Evolutionary conservation across 2,888 invertebrate species (phyloP), one percentile per base, ranked within the genome.

Genomic region (Zaprionus bogoriensis): DNA sequence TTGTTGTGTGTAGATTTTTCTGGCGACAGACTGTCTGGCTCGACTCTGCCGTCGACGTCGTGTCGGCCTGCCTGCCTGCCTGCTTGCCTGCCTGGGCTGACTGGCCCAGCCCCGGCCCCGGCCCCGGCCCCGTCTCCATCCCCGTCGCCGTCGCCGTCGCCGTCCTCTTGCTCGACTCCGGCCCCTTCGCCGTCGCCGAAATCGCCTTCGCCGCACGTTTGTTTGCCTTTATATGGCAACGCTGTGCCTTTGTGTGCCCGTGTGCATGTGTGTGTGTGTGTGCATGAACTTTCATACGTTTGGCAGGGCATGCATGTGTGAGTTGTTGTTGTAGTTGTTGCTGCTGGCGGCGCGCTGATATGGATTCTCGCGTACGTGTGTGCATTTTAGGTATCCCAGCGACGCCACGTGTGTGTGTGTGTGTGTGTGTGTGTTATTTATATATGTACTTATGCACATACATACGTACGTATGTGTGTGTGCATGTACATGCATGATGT

Each of bases 11-110:
- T 74, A 55, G 74, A 74, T 75, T 75, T 74, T 74, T 66, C 69
- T 75, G 75, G 75, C 75, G 75, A 75, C 75, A 75, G 75, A 75
- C 75, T 75, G 75, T 75, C 75, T 75, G 74, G 74, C 72, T 53
- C 58, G 74, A 68, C 68, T 77, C 48, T 60, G 67, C 36, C 52
- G 28, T 27, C 41, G 55, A 27, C 27, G 27, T 9, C 27, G 27
- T 42, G 59, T 25, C 46, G 32, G 60, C n/a, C 38, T 39, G 78
- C 57, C 76, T 75, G 61, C 64, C n/a, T n/a, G n/a, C n/a, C n/a
- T n/a, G 62, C 58, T 46, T 70, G 32, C 61, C 57, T 64, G 67
- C 69, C 60, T 60, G 63, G 75, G 75, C 75, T 79, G 76, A 36
- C 32, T 36, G 32, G 77, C 73, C 67, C 58, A 77, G 74, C 75